Percentiles rank a stretch among this genome's conserved stretches.
These are phyloP conservation scores for Sipha flava DNA, from an alignment of 1,140 invertebrate species.

Conservation along the genomic window DNA sequence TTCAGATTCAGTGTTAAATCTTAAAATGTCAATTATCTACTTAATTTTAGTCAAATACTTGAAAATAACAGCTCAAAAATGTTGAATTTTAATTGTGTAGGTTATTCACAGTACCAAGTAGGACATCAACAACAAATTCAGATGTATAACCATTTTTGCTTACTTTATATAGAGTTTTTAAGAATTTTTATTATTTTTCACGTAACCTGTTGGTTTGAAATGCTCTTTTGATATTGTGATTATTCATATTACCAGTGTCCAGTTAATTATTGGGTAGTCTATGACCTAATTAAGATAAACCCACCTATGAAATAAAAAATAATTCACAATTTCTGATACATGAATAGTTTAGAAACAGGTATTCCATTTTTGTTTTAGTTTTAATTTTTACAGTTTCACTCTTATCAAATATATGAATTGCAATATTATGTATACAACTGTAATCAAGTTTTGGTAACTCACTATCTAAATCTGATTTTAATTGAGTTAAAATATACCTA, in stretches of 20 bases:
- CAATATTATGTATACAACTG: not conserved
- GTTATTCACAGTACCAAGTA: too few species aligned
- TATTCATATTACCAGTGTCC: not conserved
- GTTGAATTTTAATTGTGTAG: too few species aligned
- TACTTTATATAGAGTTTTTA: too few species aligned
- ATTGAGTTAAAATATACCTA: not conserved
- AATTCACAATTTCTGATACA: too few species aligned
- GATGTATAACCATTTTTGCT: too few species aligned
- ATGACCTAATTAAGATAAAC: not conserved
- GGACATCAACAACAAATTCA: too few species aligned
- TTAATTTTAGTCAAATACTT: too few species aligned
- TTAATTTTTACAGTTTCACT: not conserved
- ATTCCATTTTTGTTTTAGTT: not conserved
- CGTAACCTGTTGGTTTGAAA: not conserved
- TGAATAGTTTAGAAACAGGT: not conserved
- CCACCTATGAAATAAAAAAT: not conserved
- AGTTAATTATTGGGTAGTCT: not conserved
- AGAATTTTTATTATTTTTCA: too few species aligned
- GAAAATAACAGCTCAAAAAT: too few species aligned
- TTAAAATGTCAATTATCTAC: too few species aligned
- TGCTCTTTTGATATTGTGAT: not conserved
- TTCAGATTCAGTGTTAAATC: too few species aligned
- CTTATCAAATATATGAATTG: not conserved
- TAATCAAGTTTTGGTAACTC: not conserved
- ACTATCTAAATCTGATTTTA: not conserved